Evolutionary conservation across 2,797 vertebrate species (phyloP), one percentile per base, ranked within the genome.

Genomic region (Pangasius larnaudii): DNA sequence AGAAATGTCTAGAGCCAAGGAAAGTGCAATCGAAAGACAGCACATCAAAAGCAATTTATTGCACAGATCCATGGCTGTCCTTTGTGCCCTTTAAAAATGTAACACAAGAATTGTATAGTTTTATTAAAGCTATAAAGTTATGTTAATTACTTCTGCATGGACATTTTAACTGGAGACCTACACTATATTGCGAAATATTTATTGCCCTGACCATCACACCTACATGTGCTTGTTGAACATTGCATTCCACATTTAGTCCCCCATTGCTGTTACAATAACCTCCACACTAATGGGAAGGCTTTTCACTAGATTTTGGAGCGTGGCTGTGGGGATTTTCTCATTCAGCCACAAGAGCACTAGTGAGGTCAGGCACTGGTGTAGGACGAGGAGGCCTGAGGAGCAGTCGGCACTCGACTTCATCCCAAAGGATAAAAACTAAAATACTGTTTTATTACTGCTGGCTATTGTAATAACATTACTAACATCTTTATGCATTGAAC

Each of bases 21-120:
- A 85, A 84, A 27, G 36, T 56, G 67, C 19, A 79, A 87, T 85
- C 18, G 89, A 42, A 59, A 84, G 63, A 24, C 71, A 72, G 84
- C 49, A 90, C 18, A 69, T 59, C 27, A 90, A 86, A 81, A 86
- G n/a, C 65, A 59, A 69, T 71, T 83, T 87, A 79, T 53, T 78
- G 39, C 86, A 87, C 77, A 71, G 85, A 75, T 79, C 85, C 91
- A 91, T 91, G 67, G 53, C n/a, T 78, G 74, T 86, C 67, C 85
- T 69, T 88, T 86, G 78, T 87, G 6, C 39, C 84, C 88, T 88
- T 87, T 24, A 79, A 86, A 87, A 59, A 85, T 80, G 27, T 63
- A 72, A 74, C 0, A 74, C 1, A 78, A 9, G 46, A 69, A 86
- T 49, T 74, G 13, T 36, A 74, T 22, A 22, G 24, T 11, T 75